A percentile compares a stretch with the other conserved stretches of the same genome.
Evolutionary conservation across 1,140 invertebrate species (phyloP).

Genomic region (Thaumetopoea pityocampa): DNA sequence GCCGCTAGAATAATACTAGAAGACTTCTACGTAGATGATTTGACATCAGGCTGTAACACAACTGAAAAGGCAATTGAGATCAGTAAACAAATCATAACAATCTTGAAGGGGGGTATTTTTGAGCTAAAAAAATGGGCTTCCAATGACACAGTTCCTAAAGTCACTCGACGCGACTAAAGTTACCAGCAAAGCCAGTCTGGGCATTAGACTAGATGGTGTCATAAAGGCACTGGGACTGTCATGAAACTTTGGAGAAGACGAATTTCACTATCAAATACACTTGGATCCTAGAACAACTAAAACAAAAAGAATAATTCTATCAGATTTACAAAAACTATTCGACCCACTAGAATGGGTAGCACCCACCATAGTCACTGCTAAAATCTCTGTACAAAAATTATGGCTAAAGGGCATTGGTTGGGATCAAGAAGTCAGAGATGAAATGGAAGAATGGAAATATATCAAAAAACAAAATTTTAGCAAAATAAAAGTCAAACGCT

Average conservation of each 20-base stretch:
- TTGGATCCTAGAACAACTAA: conserved; percentile 6
- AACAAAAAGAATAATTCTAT: conserved; percentile 18
- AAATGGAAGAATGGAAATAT: conserved; percentile 12
- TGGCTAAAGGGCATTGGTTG: conserved; percentile 44
- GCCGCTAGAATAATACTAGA: too few relatives aligned
- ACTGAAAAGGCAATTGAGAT: too few relatives aligned
- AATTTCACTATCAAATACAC: too few relatives aligned
- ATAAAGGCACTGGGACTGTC: too few relatives aligned
- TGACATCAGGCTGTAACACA: too few relatives aligned
- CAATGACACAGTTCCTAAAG: conserved; percentile 6
- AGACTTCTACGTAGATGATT: too few relatives aligned
- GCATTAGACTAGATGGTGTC: too few relatives aligned
- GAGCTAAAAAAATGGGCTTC: conserved; percentile 10
- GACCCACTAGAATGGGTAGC: conserved; percentile 57
- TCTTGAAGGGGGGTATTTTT: conserved; percentile 9
- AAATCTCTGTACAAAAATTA: conserved; percentile 63
- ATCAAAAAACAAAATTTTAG: not conserved
- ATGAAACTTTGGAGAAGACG: too few relatives aligned
- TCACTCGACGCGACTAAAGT: conserved; percentile 1
- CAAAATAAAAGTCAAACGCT: conserved; percentile 11
- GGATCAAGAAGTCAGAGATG: conserved; percentile 36
- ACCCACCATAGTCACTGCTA: conserved; percentile 46
- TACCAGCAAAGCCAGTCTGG: too few relatives aligned
- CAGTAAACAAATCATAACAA: conserved; percentile 34
- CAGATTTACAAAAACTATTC: conserved; percentile 35